Evolutionary conservation across 2,113 vertebrate species (phyloP).

Genomic region (Sminthopsis crassicaudata): DNA sequence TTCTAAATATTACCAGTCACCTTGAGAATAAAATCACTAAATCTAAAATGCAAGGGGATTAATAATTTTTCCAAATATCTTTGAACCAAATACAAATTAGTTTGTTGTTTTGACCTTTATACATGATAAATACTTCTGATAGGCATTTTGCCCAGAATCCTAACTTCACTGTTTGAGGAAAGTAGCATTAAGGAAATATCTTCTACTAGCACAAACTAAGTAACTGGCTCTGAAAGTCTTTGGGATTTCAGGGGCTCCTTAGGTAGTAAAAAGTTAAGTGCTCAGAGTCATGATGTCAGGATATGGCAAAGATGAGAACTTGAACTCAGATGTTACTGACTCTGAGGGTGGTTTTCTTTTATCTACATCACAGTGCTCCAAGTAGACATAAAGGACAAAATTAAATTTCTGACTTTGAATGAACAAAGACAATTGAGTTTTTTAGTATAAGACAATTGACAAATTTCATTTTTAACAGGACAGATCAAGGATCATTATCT

Average conservation of each 20-base stretch:
- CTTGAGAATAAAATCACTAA: conserved; percentile 1
- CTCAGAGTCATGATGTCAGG: not conserved
- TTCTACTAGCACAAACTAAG: not conserved
- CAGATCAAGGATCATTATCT: not conserved
- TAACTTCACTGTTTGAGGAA: not conserved
- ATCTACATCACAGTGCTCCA: not conserved
- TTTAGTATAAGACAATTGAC: not conserved
- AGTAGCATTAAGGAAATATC: not conserved
- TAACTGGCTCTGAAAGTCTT: not conserved
- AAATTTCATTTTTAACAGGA: not conserved
- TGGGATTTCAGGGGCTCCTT: not conserved
- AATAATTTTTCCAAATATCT: conserved; percentile 53
- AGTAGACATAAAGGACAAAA: not conserved
- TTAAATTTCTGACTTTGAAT: not conserved
- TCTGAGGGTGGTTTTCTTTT: not conserved
- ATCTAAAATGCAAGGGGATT: conserved; percentile 33
- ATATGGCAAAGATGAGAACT: not conserved
- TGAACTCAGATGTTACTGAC: not conserved
- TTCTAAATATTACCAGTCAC: conserved; percentile 58
- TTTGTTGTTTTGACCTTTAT: conserved; percentile 36
- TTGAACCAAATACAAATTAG: conserved; percentile 53
- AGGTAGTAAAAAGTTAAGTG: not conserved
- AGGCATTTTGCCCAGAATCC: not conserved
- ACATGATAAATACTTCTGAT: not conserved
- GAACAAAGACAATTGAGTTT: not conserved